Conservation (phyloP, 2,113 vertebrate genomes). For the Podarcis muralis region DNA sequence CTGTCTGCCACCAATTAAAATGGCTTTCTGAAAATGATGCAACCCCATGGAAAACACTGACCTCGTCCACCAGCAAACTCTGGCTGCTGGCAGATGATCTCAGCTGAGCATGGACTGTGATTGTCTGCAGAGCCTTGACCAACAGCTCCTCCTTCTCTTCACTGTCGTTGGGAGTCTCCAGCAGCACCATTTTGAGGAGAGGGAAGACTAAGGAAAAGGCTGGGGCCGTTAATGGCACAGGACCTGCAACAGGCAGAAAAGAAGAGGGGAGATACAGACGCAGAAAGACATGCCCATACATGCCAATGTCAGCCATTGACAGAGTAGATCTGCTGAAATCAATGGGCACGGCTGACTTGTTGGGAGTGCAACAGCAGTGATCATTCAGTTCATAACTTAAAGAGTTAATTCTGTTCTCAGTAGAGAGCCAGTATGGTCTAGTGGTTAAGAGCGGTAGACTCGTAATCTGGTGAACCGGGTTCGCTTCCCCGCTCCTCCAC, state of each 20-base stretch:
- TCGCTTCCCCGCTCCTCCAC: no score
- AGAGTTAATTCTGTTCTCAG: no score
- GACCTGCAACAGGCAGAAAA: slow-evolving; percentile 56
- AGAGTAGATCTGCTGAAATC: no score
- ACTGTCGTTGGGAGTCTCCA: slow-evolving; percentile 77
- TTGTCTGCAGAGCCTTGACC: slow-evolving; percentile 86
- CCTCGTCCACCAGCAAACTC: slow-evolving; percentile 85
- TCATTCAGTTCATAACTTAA: no score
- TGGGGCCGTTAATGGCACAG: slow-evolving; percentile 76
- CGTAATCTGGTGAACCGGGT: no score
- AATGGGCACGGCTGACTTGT: no score
- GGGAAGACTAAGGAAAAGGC: slow-evolving; percentile 92
- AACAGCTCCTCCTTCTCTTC: slow-evolving; percentile 85
- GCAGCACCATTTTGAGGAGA: slow-evolving; percentile 88
- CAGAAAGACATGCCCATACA: no score
- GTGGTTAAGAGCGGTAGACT: no score
- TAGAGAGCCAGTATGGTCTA: no score
- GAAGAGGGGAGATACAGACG: neutral
- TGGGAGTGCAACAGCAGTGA: no score
- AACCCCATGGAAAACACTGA: slow-evolving; percentile 39
- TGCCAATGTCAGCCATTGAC: no score
- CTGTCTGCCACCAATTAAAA: neutral
- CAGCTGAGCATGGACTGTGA: slow-evolving; percentile 87
- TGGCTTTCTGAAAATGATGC: neutral
- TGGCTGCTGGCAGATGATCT: slow-evolving; percentile 72